phyloP scores from a whole-genome alignment of 2,113 vertebrate species.

The Catagonus wagneri region DNA sequence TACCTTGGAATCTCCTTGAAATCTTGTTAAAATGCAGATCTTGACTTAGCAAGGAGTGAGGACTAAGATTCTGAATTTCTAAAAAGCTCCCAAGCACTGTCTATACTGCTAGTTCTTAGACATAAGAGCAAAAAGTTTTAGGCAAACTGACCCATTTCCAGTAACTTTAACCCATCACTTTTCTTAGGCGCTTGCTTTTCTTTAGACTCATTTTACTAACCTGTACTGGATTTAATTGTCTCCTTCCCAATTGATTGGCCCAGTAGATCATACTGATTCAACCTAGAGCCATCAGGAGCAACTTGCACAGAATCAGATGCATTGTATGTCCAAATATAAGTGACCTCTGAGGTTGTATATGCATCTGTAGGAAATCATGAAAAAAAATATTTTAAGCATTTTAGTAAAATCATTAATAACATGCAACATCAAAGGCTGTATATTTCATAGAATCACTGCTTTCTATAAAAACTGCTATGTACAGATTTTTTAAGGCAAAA shows the following conservation, averaged over 20 bases:
- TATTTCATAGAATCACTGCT: constrained; percentile 33
- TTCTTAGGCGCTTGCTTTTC: background rate
- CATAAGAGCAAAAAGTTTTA: background rate
- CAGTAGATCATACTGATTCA: constrained; percentile 98
- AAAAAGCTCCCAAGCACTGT: background rate
- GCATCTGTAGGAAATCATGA: constrained; percentile 90
- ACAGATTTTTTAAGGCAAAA: background rate
- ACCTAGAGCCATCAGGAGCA: constrained; percentile 95
- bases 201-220: constrained; percentile 85
- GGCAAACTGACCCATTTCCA: background rate
- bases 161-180: background rate
- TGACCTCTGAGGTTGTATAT: constrained; percentile 97
- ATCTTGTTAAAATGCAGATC: constrained; percentile 2
- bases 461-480: background rate
- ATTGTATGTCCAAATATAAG: constrained; percentile 96
- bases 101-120: background rate
- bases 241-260: constrained; percentile 98
- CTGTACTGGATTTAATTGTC: constrained; percentile 98
- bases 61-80: background rate
- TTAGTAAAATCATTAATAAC: background rate
- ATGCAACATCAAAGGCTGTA: background rate
- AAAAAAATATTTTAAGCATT: background rate
- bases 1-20: background rate
- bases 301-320: constrained; percentile 97
- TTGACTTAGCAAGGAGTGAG: background rate